These are phyloP conservation scores for Melanchra persicariae DNA, from an alignment of 2,888 invertebrate species.

Conservation along the genomic window DNA sequence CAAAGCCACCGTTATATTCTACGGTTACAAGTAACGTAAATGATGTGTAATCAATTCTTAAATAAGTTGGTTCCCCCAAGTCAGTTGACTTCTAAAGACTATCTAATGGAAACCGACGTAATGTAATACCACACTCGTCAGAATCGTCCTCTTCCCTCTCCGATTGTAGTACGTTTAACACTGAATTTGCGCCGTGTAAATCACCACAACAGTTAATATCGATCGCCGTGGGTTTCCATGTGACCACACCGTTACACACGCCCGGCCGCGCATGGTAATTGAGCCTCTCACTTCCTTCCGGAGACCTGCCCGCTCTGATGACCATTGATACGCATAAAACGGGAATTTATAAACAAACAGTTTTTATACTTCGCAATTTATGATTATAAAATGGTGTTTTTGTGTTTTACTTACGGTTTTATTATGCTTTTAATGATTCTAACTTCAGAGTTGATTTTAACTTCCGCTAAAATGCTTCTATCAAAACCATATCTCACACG, in stretches of 20 bases:
- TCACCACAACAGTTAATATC: conserved; percentile 73
- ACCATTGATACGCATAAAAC: conserved; percentile 72
- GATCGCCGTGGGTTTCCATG: conserved; percentile 77
- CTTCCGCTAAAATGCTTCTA: background rate
- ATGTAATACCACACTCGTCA: conserved; percentile 23
- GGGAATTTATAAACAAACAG: conserved; percentile 67
- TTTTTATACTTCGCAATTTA: conserved; percentile 49
- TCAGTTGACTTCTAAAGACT: background rate
- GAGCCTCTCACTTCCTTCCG: conserved; percentile 87
- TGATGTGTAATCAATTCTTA: background rate
- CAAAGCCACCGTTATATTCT: background rate
- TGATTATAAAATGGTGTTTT: conserved; percentile 11
- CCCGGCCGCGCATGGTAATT: conserved; percentile 80
- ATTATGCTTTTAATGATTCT: background rate
- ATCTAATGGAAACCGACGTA: conserved; percentile 1
- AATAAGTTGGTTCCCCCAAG: background rate
- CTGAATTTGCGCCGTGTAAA: conserved; percentile 63
- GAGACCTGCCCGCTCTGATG: conserved; percentile 72
- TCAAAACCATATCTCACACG: background rate
- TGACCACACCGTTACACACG: conserved; percentile 79
- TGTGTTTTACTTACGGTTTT: conserved; percentile 8
- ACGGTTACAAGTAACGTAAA: background rate
- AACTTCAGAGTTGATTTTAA: background rate
- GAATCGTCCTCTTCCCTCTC: conserved; percentile 1
- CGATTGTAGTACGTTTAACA: conserved; percentile 43